Evolutionary conservation across 1,140 invertebrate genomes (phyloP).

Genomic region (Musca domestica): DNA sequence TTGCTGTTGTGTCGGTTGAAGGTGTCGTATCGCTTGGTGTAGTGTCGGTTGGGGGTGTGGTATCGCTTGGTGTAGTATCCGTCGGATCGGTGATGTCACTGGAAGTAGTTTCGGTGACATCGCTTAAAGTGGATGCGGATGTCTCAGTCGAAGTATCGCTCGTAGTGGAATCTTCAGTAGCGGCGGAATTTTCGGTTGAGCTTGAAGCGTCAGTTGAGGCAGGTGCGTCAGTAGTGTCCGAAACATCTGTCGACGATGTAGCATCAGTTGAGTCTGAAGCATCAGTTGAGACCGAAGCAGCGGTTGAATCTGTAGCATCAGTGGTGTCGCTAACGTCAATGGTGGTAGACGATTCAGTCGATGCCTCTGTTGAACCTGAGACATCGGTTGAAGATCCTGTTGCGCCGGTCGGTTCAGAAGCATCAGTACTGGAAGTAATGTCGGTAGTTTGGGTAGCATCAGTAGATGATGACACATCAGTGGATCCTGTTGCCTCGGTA

Average conservation of each 20-base stretch:
- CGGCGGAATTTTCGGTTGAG: no score
- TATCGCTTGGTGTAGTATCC: conserved; percentile 26
- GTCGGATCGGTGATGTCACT: conserved; percentile 13
- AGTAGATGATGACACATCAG: conserved; percentile 16
- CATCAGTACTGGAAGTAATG: background rate
- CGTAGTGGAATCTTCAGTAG: no score
- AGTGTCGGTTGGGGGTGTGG: conserved; percentile 21
- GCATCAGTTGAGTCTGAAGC: conserved; percentile 26
- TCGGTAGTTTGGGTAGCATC: conserved; percentile 26
- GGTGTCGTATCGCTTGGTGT: background rate
- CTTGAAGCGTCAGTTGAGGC: conserved; percentile 24
- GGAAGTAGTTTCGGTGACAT: conserved; percentile 25
- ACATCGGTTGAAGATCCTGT: conserved; percentile 28
- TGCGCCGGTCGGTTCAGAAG: background rate
- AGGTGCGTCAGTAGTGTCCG: conserved; percentile 29
- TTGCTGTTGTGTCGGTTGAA: background rate
- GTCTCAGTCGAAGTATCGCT: conserved; percentile 15
- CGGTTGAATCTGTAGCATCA: conserved; percentile 26
- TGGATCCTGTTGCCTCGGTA: background rate
- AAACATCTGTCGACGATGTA: conserved; percentile 29
- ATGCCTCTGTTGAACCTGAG: conserved; percentile 30
- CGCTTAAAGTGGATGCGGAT: conserved; percentile 27
- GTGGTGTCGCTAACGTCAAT: conserved; percentile 33
- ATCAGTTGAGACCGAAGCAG: conserved; percentile 26
- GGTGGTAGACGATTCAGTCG: conserved; percentile 26